These are phyloP conservation scores for Digitonthophagus gazella DNA, from an alignment of 2,888 invertebrate genomes.

Conservation along the genomic window DNA sequence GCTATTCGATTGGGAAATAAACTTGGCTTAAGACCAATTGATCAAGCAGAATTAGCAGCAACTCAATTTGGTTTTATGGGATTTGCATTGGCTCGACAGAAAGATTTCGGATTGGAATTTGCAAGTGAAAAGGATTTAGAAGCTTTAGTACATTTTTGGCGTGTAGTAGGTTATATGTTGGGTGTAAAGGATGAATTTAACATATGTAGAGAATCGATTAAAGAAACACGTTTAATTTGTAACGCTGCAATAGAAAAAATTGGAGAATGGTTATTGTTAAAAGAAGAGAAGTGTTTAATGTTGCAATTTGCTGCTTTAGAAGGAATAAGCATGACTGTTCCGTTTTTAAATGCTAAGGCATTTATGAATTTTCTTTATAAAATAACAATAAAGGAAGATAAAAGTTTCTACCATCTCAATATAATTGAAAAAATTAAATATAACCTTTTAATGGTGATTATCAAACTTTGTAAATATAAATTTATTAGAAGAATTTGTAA, in stretches of 20 bases:
- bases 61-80: constrained; percentile 89
- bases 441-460: too few species aligned
- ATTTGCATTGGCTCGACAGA: constrained; percentile 62
- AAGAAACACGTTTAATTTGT: constrained; percentile 64
- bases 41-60: constrained; percentile 80
- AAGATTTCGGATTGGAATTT: constrained; percentile 64
- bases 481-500: too few species aligned
- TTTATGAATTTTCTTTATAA: too few species aligned
- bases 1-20: constrained; percentile 53
- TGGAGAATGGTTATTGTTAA: constrained; percentile 53
- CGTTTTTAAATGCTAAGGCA: too few species aligned
- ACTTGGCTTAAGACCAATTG: constrained; percentile 61
- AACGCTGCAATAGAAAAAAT: constrained; percentile 57
- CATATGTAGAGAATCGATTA: constrained; percentile 62
- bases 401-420: too few species aligned
- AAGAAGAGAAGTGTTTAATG: constrained; percentile 13
- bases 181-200: constrained; percentile 82
- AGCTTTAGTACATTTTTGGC: constrained; percentile 80
- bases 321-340: too few species aligned
- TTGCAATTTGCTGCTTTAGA: constrained; percentile 22
- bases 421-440: too few species aligned
- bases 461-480: too few species aligned
- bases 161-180: constrained; percentile 74
- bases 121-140: constrained; percentile 64
- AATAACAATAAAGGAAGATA: too few species aligned